phyloP scores from a whole-genome alignment of 2,113 vertebrate genomes.

The Eulemur macaco region DNA sequence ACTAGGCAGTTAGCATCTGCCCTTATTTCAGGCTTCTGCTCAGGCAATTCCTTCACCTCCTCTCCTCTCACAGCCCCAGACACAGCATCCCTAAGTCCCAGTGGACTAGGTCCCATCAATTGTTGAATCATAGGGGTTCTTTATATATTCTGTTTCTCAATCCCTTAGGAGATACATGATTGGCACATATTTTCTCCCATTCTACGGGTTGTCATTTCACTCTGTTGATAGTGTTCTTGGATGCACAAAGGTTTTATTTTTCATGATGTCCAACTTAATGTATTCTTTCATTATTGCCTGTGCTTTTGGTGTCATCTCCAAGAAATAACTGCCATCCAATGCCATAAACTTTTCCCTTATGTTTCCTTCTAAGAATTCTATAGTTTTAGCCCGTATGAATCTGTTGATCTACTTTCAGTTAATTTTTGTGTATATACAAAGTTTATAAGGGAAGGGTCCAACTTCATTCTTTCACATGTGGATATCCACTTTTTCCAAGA shows the following conservation, averaged over 20 bases:
- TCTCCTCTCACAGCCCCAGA: no score
- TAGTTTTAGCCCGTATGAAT: not conserved
- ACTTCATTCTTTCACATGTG: not conserved
- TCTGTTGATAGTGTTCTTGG: not conserved
- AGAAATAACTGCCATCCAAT: not conserved
- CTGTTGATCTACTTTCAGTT: not conserved
- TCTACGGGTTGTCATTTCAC: not conserved
- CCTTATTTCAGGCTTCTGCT: no score
- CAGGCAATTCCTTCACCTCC: no score
- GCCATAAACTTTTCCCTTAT: not conserved
- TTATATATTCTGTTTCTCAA: not conserved
- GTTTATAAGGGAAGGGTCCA: not conserved
- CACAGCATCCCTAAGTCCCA: no score
- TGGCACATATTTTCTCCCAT: not conserved
- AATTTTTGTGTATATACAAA: not conserved
- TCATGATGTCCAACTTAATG: not conserved
- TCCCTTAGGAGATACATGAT: not conserved
- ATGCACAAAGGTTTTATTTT: not conserved
- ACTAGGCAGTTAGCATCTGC: no score
- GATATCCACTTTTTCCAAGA: not conserved
- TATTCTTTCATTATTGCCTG: not conserved
- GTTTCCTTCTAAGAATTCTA: not conserved
- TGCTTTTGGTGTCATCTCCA: not conserved
- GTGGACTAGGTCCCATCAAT: not conserved
- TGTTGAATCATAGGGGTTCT: not conserved